Conservation (phyloP, 2,888 invertebrate genomes). For the Perithous albicinctus region DNA sequence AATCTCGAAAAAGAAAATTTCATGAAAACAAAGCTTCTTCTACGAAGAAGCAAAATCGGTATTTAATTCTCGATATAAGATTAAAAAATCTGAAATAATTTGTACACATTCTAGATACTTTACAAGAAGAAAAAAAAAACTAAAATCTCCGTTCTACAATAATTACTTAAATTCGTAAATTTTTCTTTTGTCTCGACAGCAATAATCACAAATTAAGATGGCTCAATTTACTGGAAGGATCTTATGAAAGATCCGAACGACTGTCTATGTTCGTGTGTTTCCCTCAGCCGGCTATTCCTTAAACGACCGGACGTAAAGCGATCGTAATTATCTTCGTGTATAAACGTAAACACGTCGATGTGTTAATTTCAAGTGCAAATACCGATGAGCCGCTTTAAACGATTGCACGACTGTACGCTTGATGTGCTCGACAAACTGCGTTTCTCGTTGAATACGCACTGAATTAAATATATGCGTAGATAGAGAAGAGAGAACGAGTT, state of each 20-base stretch:
- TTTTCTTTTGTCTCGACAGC: neutral
- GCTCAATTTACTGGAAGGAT: slow-evolving; percentile 2
- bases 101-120: no score
- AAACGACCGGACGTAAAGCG: slow-evolving; percentile 59
- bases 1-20: no score
- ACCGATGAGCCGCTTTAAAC: slow-evolving; percentile 14
- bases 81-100: no score
- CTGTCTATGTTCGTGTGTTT: slow-evolving; percentile 17
- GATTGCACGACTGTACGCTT: slow-evolving; percentile 40
- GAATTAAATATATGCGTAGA: slow-evolving; percentile 3
- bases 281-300: slow-evolving; percentile 12
- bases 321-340: slow-evolving; percentile 58
- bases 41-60: no score
- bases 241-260: slow-evolving; percentile 1
- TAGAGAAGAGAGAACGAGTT: neutral
- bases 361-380: slow-evolving; percentile 47
- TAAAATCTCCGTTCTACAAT: no score
- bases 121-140: no score
- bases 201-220: slow-evolving; percentile 6
- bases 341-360: slow-evolving; percentile 53
- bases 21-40: no score
- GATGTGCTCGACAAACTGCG: neutral
- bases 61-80: no score
- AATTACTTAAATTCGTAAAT: neutral
- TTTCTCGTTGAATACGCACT: slow-evolving; percentile 10